These are phyloP conservation scores for Crotophaga sulcirostris DNA, from an alignment of 2,113 vertebrate genomes.

Conservation along the genomic window DNA sequence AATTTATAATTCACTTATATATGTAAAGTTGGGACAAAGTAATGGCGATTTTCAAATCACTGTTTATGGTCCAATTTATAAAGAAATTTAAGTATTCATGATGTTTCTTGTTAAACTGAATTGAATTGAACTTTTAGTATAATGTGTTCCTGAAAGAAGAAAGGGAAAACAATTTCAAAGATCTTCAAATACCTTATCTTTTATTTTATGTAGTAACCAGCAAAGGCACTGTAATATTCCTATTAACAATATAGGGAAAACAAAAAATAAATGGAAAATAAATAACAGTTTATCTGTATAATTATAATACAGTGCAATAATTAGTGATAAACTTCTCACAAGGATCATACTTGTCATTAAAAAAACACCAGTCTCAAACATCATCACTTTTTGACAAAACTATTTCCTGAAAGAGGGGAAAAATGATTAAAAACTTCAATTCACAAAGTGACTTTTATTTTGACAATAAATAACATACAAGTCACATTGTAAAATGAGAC, in stretches of 20 bases:
- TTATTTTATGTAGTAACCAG: not conserved
- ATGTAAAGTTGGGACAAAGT: not conserved
- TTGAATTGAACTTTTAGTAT: not conserved
- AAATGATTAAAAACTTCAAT: constrained; percentile 78
- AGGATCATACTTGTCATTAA: not conserved
- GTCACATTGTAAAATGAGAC: constrained; percentile 74
- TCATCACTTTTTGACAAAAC: constrained; percentile 43
- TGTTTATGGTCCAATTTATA: not conserved
- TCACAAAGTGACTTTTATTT: constrained; percentile 76
- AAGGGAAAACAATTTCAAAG: not conserved
- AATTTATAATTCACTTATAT: not conserved
- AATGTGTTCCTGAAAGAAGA: not conserved
- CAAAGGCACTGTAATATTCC: not conserved
- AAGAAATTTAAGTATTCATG: not conserved
- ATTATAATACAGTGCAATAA: not conserved
- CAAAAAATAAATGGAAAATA: not conserved
- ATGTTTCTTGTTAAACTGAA: not conserved
- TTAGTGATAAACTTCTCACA: not conserved
- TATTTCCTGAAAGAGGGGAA: constrained; percentile 39
- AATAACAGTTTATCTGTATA: not conserved
- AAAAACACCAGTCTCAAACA: not conserved
- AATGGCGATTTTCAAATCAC: not conserved
- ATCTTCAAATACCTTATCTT: not conserved
- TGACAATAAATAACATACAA: constrained; percentile 79
- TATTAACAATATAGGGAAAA: not conserved